Base-by-base conservation (phyloP, 2,888 invertebrate genomes). In the Drosophila macrothrix region DNA sequence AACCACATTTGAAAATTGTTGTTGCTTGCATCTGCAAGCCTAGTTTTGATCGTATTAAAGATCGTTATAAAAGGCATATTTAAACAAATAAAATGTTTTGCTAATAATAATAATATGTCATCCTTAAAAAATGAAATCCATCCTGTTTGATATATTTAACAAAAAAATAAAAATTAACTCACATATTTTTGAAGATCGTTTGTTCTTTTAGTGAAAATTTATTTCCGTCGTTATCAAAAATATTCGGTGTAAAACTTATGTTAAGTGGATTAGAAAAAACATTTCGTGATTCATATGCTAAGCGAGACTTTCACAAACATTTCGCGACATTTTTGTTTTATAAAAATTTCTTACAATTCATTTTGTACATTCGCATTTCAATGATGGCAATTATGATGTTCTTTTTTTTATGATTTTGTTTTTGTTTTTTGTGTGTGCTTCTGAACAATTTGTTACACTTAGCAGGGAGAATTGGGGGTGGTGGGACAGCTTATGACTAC, bases 301-400 rank as follows among this genome's bases (percentile, higher is more conserved):
- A 67, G 70, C 78, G 70, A 74, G 31, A 58, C 37, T 67, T 63
- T 35, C 55, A 52, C 58, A 62, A 22, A 50, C 54, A 54, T 54
- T 55, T 19, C 37, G 31, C 49, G 50, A 50, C 31, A 35, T 29
- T 55, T 19, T 52, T 4, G 5, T 43, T 55, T 46, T 12, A 16
- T 43, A 55, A 53, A 71, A 60, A 71, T 66, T 67, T 69, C 55
- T 71, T 67, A 71, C 61, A 71, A 67, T 69, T 80, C 63, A 50
- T 69, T 84, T 85, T 85, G 88, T 85, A 85, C 85, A 88, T 84
- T 77, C 41, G 63, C 68, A 59, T 83, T 84, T 88, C 80, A 73
- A 77, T 76, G 73, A 85, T 85, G 88, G 85, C 88, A 85, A 76
- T 76, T 78, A 74, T 71, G 72, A 78, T 79, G 28, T 60, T 73